These are phyloP conservation scores for Lerista edwardsae DNA, from an alignment of 2,797 vertebrate species.

Conservation along the genomic window DNA sequence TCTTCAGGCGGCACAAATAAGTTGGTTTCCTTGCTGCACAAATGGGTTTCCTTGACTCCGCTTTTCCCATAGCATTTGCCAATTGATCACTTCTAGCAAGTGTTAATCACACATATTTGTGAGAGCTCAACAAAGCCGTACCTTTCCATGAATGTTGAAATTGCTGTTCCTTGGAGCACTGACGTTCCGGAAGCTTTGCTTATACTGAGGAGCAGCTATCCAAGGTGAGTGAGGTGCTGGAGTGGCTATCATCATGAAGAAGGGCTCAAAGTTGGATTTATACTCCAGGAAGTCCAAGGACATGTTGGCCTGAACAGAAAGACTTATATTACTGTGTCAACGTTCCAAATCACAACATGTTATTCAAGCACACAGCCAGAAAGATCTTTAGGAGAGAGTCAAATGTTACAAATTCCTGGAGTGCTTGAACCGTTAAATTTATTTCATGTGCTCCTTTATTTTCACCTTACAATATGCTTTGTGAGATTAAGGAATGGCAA, in stretches of 20 bases:
- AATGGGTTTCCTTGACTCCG: no score
- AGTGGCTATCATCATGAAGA: constrained; percentile 98
- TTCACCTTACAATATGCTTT: fast-evolving
- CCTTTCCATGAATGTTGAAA: constrained; percentile 94
- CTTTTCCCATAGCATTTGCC: no score
- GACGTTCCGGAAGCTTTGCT: constrained; percentile 81
- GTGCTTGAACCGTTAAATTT: neutral
- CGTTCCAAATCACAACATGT: neutral
- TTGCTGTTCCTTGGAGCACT: constrained; percentile 91
- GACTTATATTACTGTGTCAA: constrained; percentile 19
- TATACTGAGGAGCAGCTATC: constrained; percentile 94
- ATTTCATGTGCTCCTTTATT: neutral
- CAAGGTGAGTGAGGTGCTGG: constrained; percentile 96
- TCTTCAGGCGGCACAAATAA: neutral
- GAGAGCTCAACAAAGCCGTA: constrained; percentile 56
- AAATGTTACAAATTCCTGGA: constrained; percentile 5
- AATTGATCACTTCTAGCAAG: neutral
- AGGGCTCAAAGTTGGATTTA: constrained; percentile 90
- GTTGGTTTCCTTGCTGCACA: no score
- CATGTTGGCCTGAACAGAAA: constrained; percentile 87
- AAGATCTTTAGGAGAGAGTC: neutral
- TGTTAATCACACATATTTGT: neutral
- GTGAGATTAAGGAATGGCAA: neutral
- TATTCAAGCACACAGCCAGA: constrained; percentile 23
- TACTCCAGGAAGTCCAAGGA: constrained; percentile 93